Evolutionary conservation across 2,113 vertebrate genomes (phyloP), one percentile per base, ranked within the genome.

Genomic region (Tenrec ecaudatus): DNA sequence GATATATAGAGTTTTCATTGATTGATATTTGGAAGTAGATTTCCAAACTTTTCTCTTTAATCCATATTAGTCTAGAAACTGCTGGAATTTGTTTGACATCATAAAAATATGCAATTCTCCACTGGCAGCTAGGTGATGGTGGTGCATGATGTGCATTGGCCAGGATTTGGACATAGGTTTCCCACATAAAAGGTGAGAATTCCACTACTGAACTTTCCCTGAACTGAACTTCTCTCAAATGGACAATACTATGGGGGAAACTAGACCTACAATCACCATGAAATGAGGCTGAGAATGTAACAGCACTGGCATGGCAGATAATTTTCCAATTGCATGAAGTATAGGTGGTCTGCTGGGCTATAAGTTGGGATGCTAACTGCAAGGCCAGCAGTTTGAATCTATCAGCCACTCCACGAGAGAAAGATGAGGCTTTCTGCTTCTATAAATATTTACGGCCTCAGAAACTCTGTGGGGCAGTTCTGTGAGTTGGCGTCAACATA

Each of bases 301-400:
- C 36, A 93, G 19, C 6, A 68, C 95, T 89, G 83, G 81, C 1
- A 11, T 0, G n/a, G 40, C 11, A 82, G n/a, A 0, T 3, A 17
- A 33, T 95, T 80, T 95, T 95, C 80, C 31, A 92, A 77, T 47
- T 64, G 47, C 14, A 40, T 62, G 25, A 38, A 40, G 47, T 36
- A 81, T 8, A 36, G 27, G 31, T 9, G 22, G 47, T 53, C 6
- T 53, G 11, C 47, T 53, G 47, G 47, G 9, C 12, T 10, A 53
- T 53, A 53, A 10, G 47, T 53, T 53, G 9, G 47, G 47, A 53
- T 53, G 12, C 47, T 53, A 53, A 53, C 47, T 53, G 47, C 47
- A 53, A 53, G 47, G 12, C 9, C 47, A 53, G 47, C 47, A 53
- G 47, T 53, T 10, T 53, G 47, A 53, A 53, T 53, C 9, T 53